A percentile compares a stretch with the other conserved stretches of the same genome.
These are phyloP conservation scores for Xerus inauris DNA, from an alignment of 2,113 vertebrate species.

Conservation along the genomic window DNA sequence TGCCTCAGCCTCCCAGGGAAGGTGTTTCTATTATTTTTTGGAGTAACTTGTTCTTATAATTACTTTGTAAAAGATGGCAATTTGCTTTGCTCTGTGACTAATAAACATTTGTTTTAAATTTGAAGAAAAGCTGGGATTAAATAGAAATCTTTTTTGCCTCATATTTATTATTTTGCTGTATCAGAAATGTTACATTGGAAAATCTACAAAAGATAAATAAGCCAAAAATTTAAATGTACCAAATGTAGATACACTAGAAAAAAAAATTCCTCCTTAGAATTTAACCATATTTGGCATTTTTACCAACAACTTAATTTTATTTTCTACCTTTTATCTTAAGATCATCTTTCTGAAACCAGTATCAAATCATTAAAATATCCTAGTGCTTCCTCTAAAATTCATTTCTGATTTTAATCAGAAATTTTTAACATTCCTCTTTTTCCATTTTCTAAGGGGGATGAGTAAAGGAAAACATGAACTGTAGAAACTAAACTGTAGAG, in stretches of 20 bases:
- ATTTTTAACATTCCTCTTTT: not conserved
- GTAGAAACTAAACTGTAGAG: not conserved
- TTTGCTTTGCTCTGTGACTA: conserved; percentile 16
- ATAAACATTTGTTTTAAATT: conserved; percentile 34
- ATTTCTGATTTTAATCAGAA: conserved; percentile 6
- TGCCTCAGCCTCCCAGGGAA: too few species aligned
- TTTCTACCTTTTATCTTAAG: not conserved
- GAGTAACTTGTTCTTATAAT: conserved; percentile 45
- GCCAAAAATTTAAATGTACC: not conserved
- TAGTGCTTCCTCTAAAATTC: conserved; percentile 16
- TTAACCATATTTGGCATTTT: conserved; percentile 30
- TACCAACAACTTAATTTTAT: not conserved
- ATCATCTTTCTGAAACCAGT: conserved; percentile 44
- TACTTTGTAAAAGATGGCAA: not conserved
- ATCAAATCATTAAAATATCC: conserved; percentile 44
- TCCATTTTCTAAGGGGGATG: not conserved
- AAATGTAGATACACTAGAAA: conserved; percentile 29
- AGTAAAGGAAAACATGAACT: conserved; percentile 15
- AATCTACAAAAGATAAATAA: conserved; percentile 33
- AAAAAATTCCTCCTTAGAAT: conserved; percentile 23
- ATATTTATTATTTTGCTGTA: conserved; percentile 64
- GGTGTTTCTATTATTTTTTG: conserved; percentile 37
- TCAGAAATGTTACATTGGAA: conserved; percentile 33
- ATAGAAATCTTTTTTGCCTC: conserved; percentile 32
- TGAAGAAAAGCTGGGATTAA: conserved; percentile 5